A percentile compares a stretch with the other conserved stretches of the same genome.
phyloP scores from a whole-genome alignment of 2,113 vertebrate genomes.

The Datnioides undecimradiatus region DNA sequence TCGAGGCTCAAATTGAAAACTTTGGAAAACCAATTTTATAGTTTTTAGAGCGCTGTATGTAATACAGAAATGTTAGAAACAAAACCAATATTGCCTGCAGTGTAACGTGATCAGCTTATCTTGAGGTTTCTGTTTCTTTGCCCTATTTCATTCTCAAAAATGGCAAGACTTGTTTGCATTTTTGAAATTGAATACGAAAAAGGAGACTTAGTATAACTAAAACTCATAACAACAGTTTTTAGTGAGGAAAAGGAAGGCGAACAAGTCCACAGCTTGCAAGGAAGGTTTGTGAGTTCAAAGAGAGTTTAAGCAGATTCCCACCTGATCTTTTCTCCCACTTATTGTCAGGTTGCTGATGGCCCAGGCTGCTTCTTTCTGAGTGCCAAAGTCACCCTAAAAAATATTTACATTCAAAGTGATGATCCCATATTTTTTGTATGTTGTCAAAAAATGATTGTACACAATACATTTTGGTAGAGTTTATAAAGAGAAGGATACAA shows the following conservation, averaged over 20 bases:
- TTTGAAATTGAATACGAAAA: not conserved
- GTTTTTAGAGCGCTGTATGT: too few relatives aligned
- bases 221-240: not conserved
- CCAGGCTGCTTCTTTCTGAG: slow-evolving; percentile 99
- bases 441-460: not conserved
- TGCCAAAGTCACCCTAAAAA: slow-evolving; percentile 96
- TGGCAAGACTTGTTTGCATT: not conserved
- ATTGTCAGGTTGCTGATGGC: slow-evolving; percentile 99
- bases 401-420: slow-evolving; percentile 1
- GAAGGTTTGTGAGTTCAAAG: not conserved
- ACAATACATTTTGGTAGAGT: not conserved
- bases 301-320: slow-evolving; percentile 65
- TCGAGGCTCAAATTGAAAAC: too few relatives aligned
- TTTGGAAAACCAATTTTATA: too few relatives aligned
- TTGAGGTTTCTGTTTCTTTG: too few relatives aligned
- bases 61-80: too few relatives aligned
- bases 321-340: slow-evolving; percentile 98
- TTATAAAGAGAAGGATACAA: slow-evolving; percentile 26
- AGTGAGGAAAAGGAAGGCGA: not conserved
- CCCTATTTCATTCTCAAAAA: not conserved
- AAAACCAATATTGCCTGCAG: too few relatives aligned
- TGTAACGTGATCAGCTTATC: too few relatives aligned
- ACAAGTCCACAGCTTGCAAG: not conserved
- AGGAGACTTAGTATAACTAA: too few relatives aligned
- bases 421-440: not conserved